These are phyloP conservation scores for Caenorhabditis panamensis DNA, from an alignment of 2,888 invertebrate species.

Conservation along the genomic window DNA sequence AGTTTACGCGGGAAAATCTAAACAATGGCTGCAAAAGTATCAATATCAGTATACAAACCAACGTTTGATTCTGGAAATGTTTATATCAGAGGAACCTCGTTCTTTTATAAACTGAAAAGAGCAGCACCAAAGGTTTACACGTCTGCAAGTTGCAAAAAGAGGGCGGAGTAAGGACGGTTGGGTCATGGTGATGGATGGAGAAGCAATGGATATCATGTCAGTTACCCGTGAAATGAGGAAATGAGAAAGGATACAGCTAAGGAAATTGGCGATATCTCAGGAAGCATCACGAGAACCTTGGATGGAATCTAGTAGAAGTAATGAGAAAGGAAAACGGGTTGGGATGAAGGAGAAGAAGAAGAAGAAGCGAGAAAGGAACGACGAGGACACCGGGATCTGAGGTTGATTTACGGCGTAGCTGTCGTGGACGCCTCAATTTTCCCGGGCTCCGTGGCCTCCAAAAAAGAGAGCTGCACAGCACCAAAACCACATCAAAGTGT, in stretches of 20 bases:
- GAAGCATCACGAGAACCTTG: not conserved
- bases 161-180: too few species aligned
- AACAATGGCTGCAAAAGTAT: too few species aligned
- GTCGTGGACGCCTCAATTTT: conserved; percentile 27
- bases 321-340: not conserved
- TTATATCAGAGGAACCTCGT: not conserved
- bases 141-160: not conserved
- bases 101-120: not conserved
- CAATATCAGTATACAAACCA: too few species aligned
- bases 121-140: not conserved
- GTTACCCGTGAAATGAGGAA: not conserved
- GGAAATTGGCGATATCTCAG: not conserved
- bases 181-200: too few species aligned
- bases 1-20: too few species aligned
- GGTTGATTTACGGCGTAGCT: conserved; percentile 45
- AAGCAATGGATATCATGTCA: too few species aligned
- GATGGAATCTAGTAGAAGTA: not conserved
- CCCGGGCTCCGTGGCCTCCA: not conserved
- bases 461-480: not conserved
- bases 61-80: too few species aligned
- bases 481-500: not conserved
- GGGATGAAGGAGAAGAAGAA: not conserved
- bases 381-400: not conserved
- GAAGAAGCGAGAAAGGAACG: not conserved
- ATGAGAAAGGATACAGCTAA: not conserved